phyloP scores from a whole-genome alignment of 2,888 invertebrate species.

The Aquatica leii region DNA sequence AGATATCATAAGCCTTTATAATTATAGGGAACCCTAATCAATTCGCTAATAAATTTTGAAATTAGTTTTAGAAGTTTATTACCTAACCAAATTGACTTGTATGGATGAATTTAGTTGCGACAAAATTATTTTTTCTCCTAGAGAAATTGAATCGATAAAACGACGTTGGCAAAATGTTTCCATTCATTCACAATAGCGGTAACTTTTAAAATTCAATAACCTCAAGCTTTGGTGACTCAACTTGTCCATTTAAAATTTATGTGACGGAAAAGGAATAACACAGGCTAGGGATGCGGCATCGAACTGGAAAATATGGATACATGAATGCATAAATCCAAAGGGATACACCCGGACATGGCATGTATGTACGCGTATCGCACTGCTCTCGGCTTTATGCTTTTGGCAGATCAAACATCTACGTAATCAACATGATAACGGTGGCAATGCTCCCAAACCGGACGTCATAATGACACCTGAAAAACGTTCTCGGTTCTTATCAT shows the following conservation, averaged over 20 bases:
- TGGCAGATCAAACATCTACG: slow-evolving; percentile 39
- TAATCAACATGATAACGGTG: slow-evolving; percentile 36
- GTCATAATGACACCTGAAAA: slow-evolving; percentile 39
- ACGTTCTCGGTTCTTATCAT: slow-evolving; percentile 33
- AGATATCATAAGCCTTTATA: too few species aligned
- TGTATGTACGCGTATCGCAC: slow-evolving; percentile 34
- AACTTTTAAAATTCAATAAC: slow-evolving; percentile 17
- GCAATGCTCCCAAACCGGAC: slow-evolving; percentile 35
- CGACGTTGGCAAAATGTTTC: too few species aligned
- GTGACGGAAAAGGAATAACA: slow-evolving; percentile 23
- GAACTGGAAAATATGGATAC: slow-evolving; percentile 37
- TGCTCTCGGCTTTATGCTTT: slow-evolving; percentile 28
- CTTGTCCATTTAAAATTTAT: slow-evolving; percentile 35
- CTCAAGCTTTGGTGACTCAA: slow-evolving; percentile 21
- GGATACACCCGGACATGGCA: slow-evolving; percentile 34
- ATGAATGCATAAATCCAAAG: slow-evolving; percentile 35
- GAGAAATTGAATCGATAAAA: too few species aligned
- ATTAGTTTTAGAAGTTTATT: too few species aligned
- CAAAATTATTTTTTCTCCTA: too few species aligned
- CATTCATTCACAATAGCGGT: not conserved
- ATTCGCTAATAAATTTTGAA: too few species aligned
- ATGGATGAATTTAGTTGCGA: too few species aligned
- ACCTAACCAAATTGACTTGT: too few species aligned
- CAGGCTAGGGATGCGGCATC: slow-evolving; percentile 18
- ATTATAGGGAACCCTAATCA: too few species aligned